Conservation (phyloP, 2,113 vertebrate species). For the Hypocryptadius cinnamomeus region DNA sequence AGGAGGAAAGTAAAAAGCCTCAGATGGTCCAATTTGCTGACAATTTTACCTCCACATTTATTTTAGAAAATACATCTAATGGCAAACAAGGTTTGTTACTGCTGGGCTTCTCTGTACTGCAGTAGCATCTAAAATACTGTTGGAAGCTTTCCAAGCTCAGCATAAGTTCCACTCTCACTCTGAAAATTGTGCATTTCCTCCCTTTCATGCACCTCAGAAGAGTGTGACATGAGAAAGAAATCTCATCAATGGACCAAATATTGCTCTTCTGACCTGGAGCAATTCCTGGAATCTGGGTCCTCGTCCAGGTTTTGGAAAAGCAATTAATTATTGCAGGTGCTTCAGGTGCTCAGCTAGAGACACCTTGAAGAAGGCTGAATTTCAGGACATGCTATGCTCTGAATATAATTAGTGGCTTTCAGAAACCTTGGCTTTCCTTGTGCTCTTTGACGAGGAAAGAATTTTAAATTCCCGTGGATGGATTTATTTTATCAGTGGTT, state of each 20-base stretch:
- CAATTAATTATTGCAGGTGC: not conserved
- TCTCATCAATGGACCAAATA: not conserved
- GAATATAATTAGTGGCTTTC: not conserved
- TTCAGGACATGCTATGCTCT: not conserved
- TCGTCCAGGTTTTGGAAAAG: not conserved
- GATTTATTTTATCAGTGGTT: not conserved
- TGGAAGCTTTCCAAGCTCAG: not conserved
- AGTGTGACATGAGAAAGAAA: not conserved
- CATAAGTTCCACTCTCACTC: not conserved
- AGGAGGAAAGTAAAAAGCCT: conserved; percentile 8
- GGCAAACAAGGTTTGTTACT: not conserved
- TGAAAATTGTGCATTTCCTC: not conserved
- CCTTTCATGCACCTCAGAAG: not conserved
- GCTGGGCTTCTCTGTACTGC: not conserved
- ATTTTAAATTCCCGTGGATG: not conserved
- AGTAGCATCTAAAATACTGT: not conserved
- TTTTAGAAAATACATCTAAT: conserved; percentile 10
- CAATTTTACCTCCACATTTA: conserved; percentile 7
- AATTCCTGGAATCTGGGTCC: not conserved
- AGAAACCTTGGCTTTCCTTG: not conserved
- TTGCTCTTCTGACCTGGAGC: not conserved
- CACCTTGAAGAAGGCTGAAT: not conserved
- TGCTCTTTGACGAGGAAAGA: not conserved
- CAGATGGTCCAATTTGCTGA: conserved; percentile 18
- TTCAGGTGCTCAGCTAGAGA: not conserved